Evolutionary conservation across 2,888 invertebrate genomes (phyloP), one percentile per base, ranked within the genome.

Genomic region (Scotopteryx bipunctaria): DNA sequence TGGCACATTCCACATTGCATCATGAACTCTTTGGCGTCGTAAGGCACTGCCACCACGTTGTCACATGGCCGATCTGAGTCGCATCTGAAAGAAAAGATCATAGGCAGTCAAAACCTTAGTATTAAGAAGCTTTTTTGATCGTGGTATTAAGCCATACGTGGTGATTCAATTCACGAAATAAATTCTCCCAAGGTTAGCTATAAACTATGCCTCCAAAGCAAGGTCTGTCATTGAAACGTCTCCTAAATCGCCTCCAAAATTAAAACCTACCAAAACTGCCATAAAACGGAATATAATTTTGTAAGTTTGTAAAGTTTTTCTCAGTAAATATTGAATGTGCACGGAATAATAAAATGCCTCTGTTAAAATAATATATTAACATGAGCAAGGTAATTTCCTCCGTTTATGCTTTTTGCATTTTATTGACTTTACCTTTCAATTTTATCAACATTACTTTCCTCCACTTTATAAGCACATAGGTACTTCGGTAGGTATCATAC

Each of bases 1-100:
- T 92, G 91, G 64, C 95, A 95, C 9, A 92, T 91, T 0, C 91
- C 88, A 61, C 95, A 95, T 57, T 91, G 91, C 25, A 94, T 84
- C 92, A 95, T 93, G 64, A 95, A 95, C 45, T 94, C 93, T 47
- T 92, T 91, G 48, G 93, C 92, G 57, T 94, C 92, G 9, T 91
- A 85, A 1, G 92, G 92, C 1, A 95, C 92, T 0, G 92, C 90
- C 15, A 95, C 83, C 27, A 94, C 89, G 53, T 93, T 94, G 0
- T 91, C 76, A 58, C 95, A 95, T 0, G 91, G 87, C n/a, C 79
- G 81, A 31, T 93, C 92, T 0, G 93, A 93, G 61, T 93, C 93
- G 55, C 94, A 94, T 56, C 94, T 93, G 72, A 59, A 79, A 31
- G n/a, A 21, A 21, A 2, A 21, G 1, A 21, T 21, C 6, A 5